Conservation (phyloP, 2,113 vertebrate species). For the Tragelaphus imberbis region DNA sequence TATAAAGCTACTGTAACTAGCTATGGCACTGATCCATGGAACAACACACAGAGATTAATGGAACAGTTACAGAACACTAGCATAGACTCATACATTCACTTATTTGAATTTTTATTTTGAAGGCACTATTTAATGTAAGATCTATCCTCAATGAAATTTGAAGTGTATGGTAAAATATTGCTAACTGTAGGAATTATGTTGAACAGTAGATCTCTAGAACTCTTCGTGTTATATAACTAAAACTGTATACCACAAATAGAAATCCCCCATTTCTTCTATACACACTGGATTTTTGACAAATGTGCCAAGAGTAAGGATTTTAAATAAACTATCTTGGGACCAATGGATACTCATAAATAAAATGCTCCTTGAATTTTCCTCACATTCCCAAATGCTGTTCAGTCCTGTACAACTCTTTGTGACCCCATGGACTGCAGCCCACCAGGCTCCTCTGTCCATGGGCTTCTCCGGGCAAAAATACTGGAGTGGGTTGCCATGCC, state of each 20-base stretch:
- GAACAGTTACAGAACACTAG: background rate
- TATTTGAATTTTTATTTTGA: background rate
- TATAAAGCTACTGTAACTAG: background rate
- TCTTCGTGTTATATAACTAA: background rate
- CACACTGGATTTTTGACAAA: background rate
- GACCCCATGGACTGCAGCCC: background rate
- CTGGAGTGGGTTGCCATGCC: background rate
- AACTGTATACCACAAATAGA: background rate
- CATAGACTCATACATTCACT: background rate
- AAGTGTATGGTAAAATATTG: background rate
- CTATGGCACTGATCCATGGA: background rate
- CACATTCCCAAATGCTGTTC: background rate
- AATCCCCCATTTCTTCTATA: background rate
- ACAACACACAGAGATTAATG: background rate
- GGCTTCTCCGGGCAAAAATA: background rate
- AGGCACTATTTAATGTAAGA: background rate
- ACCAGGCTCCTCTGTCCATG: background rate
- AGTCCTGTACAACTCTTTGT: accelerated
- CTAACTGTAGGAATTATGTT: background rate
- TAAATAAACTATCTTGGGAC: background rate
- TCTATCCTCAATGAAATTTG: background rate
- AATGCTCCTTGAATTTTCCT: background rate
- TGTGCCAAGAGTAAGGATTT: background rate
- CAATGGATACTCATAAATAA: background rate
- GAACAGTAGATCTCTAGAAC: background rate